A percentile compares a stretch with the other conserved stretches of the same genome.
These are phyloP conservation scores for Pteruthius melanotis DNA, from an alignment of 2,113 vertebrate genomes.

Conservation along the genomic window DNA sequence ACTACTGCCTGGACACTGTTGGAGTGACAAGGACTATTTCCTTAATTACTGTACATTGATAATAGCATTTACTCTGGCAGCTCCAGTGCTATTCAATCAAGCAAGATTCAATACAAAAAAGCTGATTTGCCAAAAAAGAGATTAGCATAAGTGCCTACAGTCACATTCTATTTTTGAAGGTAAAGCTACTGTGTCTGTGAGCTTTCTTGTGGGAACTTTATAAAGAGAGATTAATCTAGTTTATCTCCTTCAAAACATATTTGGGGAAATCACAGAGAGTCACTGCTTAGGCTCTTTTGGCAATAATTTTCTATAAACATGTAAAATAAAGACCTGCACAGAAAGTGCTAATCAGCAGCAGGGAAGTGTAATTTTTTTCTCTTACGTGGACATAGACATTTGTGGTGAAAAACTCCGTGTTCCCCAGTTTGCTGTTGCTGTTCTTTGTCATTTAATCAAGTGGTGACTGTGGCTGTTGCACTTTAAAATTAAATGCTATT, in stretches of 20 bases:
- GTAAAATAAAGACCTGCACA: background rate
- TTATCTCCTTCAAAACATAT: conserved; percentile 53
- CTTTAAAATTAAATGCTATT: conserved; percentile 64
- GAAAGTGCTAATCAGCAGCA: background rate
- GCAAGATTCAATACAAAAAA: conserved; percentile 74
- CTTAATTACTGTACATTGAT: conserved; percentile 75
- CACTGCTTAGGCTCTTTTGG: conserved; percentile 9
- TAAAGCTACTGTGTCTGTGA: conserved; percentile 66
- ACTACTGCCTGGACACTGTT: conserved; percentile 60
- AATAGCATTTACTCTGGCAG: conserved; percentile 75
- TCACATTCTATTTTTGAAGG: conserved; percentile 76
- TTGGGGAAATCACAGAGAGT: background rate
- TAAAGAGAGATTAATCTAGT: conserved; percentile 62
- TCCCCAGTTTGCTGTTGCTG: background rate
- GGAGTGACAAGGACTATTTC: conserved; percentile 75
- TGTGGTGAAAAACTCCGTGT: background rate
- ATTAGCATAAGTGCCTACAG: conserved; percentile 71
- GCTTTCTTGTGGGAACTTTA: conserved; percentile 63
- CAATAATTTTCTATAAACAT: background rate
- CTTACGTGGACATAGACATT: background rate
- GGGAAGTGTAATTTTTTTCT: background rate
- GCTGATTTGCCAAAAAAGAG: conserved; percentile 75
- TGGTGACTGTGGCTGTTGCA: conserved; percentile 42
- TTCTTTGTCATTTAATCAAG: conserved; percentile 62
- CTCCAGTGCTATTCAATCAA: conserved; percentile 72